Percentiles rank a stretch among this genome's conserved stretches.
phyloP scores from a whole-genome alignment of 2,797 vertebrate species.

The Falco biarmicus region DNA sequence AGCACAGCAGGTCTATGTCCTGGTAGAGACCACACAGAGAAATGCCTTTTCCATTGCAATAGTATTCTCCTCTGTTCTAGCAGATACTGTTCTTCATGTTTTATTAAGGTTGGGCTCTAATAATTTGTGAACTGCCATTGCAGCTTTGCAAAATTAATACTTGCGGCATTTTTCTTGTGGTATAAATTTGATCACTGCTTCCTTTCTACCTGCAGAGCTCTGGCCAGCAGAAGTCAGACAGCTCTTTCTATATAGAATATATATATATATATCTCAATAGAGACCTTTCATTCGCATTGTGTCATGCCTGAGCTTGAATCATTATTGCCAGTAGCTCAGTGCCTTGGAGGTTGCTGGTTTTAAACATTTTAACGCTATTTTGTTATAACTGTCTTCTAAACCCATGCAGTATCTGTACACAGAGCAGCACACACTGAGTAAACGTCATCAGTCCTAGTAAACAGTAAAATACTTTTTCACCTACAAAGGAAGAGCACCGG shows the following conservation, averaged over 20 bases:
- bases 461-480: neutral
- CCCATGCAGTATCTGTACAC: neutral
- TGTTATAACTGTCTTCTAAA: neutral
- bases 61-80: neutral
- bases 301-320: neutral
- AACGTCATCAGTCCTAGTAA: neutral
- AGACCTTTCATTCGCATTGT: accelerated
- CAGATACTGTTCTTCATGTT: neutral
- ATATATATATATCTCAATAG: no score
- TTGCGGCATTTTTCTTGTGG: neutral
- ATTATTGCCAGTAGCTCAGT: neutral
- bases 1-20: neutral
- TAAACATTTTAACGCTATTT: neutral
- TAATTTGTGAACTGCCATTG: neutral
- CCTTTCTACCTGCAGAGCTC: neutral
- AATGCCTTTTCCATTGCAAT: neutral
- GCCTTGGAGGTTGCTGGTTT: neutral
- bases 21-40: neutral
- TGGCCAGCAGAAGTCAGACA: neutral
- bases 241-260: neutral
- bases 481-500: neutral
- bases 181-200: neutral
- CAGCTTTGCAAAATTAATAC: neutral
- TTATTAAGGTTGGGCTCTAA: neutral
- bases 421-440: neutral